Conservation (phyloP, 2,113 vertebrate species). For the Charadrius vociferus region DNA sequence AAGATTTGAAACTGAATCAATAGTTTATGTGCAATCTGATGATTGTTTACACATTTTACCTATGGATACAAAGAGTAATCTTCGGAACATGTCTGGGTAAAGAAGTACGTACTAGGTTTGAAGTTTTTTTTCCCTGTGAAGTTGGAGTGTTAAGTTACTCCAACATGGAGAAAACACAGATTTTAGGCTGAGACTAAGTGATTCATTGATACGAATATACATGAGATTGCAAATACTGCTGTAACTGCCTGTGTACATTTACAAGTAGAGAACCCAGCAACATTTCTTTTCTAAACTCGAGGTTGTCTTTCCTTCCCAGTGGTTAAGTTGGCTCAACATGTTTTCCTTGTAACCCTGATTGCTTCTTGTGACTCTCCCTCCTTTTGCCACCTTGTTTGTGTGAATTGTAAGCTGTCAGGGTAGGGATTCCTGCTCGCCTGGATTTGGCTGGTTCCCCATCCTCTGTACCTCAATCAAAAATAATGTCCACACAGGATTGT, state of each 20-base stretch:
- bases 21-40: neutral
- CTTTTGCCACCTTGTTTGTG: neutral
- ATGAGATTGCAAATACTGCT: neutral
- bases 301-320: neutral
- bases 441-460: neutral
- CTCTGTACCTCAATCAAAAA: neutral
- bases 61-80: neutral
- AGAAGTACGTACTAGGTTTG: neutral
- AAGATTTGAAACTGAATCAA: neutral
- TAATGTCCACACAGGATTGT: neutral
- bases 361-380: neutral
- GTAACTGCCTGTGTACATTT: neutral
- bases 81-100: neutral
- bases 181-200: neutral
- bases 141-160: neutral
- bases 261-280: neutral
- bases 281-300: neutral
- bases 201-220: neutral
- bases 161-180: neutral
- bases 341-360: neutral
- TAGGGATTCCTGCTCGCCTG: neutral
- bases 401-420: neutral
- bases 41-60: neutral
- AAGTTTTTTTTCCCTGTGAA: neutral
- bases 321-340: neutral